Evolutionary conservation across 2,797 vertebrate species (phyloP).

Genomic region (Neomorphus geoffroyi): DNA sequence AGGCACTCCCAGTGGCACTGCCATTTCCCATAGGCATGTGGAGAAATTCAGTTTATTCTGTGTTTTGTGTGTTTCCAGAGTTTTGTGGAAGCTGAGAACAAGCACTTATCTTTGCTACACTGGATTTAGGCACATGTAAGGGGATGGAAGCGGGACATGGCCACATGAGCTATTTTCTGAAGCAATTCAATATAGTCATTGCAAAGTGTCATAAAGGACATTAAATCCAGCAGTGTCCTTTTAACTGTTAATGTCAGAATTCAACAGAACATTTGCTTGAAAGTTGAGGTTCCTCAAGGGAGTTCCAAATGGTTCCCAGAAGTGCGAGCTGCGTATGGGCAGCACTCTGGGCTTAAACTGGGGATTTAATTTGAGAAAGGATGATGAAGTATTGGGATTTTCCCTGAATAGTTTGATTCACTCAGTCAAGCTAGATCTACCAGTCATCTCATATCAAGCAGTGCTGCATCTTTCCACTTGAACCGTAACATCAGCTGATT

Average conservation of each 20-base stretch:
- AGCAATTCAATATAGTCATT: neutral
- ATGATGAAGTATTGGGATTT: neutral
- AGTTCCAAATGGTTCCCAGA: neutral
- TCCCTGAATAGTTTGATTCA: neutral
- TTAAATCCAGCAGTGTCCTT: neutral
- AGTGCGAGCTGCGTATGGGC: neutral
- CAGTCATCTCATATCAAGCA: neutral
- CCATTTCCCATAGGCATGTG: neutral
- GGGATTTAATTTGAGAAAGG: neutral
- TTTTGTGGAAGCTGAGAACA: neutral
- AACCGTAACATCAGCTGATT: neutral
- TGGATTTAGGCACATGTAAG: neutral
- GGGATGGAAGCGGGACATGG: neutral
- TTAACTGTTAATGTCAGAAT: neutral
- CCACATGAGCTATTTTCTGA: neutral
- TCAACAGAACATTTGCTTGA: neutral
- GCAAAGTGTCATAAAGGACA: neutral
- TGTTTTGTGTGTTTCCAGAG: neutral
- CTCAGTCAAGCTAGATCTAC: neutral
- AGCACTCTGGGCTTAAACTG: neutral
- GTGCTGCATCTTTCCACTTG: neutral
- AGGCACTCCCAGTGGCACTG: neutral
- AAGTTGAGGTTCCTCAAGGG: neutral
- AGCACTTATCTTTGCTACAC: neutral
- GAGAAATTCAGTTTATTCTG: neutral